phyloP scores from a whole-genome alignment of 2,113 vertebrate species.

The Macquaria australasica region DNA sequence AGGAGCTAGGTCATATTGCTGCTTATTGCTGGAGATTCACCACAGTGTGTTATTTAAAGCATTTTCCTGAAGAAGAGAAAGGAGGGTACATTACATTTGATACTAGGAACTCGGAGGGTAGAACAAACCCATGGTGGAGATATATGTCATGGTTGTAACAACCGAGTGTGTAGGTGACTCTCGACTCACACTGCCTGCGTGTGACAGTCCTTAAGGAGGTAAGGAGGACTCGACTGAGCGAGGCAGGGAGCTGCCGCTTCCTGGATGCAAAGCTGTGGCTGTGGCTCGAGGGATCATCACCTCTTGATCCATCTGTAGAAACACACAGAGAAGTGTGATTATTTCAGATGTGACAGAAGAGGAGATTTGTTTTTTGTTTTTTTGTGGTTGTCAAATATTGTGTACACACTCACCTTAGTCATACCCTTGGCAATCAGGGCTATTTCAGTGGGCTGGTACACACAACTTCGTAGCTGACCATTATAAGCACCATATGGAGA shows the following conservation, averaged over 20 bases:
- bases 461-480: slow-evolving; percentile 86
- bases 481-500: slow-evolving; percentile 90
- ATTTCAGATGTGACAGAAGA: neutral
- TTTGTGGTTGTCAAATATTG: neutral
- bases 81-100: slow-evolving; percentile 4
- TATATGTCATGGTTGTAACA: slow-evolving; percentile 4
- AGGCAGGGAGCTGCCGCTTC: slow-evolving; percentile 83
- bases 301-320: slow-evolving; percentile 82
- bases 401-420: slow-evolving; percentile 78
- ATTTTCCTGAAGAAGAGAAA: slow-evolving; percentile 21
- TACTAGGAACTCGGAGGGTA: neutral
- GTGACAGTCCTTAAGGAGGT: slow-evolving; percentile 25
- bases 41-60: slow-evolving; percentile 11
- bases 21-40: neutral
- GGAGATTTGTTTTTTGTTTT: no score
- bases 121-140: neutral
- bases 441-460: slow-evolving; percentile 96
- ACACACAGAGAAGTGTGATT: neutral
- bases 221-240: slow-evolving; percentile 81
- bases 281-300: slow-evolving; percentile 85
- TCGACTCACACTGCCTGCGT: slow-evolving; percentile 13
- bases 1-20: neutral
- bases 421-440: slow-evolving; percentile 90
- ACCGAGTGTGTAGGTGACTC: neutral
- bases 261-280: slow-evolving; percentile 74